Percentiles rank a stretch among this genome's conserved stretches.
These are phyloP conservation scores for Leguminivora glycinivorella DNA, from an alignment of 1,140 invertebrate species.

Conservation along the genomic window DNA sequence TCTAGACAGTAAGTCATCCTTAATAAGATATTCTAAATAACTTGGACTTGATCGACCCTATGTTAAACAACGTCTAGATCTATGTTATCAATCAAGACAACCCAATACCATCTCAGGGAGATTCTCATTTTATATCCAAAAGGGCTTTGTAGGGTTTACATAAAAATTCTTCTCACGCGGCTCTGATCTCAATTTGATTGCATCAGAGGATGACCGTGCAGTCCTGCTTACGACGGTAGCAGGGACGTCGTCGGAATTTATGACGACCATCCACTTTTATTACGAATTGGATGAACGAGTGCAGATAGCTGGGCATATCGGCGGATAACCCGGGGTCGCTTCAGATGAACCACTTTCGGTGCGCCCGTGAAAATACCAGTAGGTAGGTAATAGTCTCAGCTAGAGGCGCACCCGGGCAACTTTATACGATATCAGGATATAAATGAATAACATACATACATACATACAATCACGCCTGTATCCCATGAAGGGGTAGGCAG, in stretches of 20 bases:
- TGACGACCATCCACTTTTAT: slow-evolving; percentile 57
- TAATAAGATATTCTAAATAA: background rate
- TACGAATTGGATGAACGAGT: slow-evolving; percentile 49
- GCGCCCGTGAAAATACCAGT: background rate
- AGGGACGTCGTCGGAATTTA: slow-evolving; percentile 50
- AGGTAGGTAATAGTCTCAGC: no score
- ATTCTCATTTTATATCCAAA: slow-evolving; percentile 42
- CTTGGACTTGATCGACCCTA: background rate
- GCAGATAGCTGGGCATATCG: slow-evolving; percentile 38
- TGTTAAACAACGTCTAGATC: background rate
- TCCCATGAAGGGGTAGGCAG: no score
- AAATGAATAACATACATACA: no score
- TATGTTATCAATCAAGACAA: slow-evolving; percentile 33
- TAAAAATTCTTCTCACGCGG: slow-evolving; percentile 56
- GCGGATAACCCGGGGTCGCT: background rate
- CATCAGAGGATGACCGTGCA: slow-evolving; percentile 37
- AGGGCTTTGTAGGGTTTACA: slow-evolving; percentile 48
- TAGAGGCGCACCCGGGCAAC: no score
- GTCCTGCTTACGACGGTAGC: slow-evolving; percentile 37
- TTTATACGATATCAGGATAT: no score
- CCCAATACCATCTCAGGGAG: slow-evolving; percentile 29
- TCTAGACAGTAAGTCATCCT: no score
- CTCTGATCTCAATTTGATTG: slow-evolving; percentile 60
- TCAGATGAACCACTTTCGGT: background rate
- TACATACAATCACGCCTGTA: no score